Evolutionary conservation across 2,113 vertebrate species (phyloP).

Genomic region (Melanerpes formicivorus): DNA sequence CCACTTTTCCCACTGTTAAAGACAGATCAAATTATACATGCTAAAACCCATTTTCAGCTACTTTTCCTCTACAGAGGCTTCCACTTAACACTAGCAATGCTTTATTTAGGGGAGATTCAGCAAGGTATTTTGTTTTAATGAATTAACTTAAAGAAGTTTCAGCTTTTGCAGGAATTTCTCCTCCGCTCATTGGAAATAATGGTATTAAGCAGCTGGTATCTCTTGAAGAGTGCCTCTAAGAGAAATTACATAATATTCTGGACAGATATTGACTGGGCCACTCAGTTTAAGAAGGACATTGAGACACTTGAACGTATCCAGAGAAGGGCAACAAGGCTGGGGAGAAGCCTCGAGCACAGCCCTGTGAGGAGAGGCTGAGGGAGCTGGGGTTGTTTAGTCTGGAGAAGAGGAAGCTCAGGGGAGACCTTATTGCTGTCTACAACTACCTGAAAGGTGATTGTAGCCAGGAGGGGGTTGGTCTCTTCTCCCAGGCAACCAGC

Average conservation of each 20-base stretch:
- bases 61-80: neutral
- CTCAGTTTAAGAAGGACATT: too few species aligned
- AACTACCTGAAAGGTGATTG: too few species aligned
- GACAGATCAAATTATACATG: neutral
- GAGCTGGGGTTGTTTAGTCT: too few species aligned
- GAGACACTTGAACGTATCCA: too few species aligned
- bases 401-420: too few species aligned
- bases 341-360: too few species aligned
- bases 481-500: too few species aligned
- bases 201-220: neutral
- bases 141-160: neutral
- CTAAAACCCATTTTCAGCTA: neutral
- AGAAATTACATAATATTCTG: neutral
- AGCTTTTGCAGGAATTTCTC: neutral
- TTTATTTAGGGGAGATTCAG: neutral
- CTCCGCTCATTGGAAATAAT: neutral
- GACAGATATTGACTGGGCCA: neutral
- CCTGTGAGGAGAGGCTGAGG: too few species aligned
- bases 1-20: neutral
- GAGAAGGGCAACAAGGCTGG: too few species aligned
- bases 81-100: neutral
- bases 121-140: neutral
- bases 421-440: too few species aligned
- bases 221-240: neutral
- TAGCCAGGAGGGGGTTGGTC: too few species aligned